Conservation (phyloP, 2,113 vertebrate genomes). For the Pluvialis apricaria region DNA sequence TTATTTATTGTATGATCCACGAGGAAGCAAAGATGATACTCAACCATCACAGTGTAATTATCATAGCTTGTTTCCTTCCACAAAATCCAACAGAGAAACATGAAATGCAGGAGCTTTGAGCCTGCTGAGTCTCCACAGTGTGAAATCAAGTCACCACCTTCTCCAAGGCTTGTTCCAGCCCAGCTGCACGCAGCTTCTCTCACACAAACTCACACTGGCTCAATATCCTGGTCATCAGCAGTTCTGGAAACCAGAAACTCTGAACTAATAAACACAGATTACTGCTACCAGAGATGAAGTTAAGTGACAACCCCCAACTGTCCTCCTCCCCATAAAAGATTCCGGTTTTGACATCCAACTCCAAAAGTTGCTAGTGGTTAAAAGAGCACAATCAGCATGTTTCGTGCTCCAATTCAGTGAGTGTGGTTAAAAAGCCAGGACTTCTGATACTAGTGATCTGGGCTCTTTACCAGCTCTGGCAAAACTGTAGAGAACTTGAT, state of each 20-base stretch:
- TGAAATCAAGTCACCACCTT: not conserved
- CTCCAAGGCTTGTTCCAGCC: not conserved
- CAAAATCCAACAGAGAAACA: not conserved
- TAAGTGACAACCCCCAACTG: not conserved
- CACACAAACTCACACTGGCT: not conserved
- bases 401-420: not conserved
- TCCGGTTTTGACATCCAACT: rapidly evolving
- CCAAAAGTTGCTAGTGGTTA: not conserved
- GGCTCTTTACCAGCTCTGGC: constrained; percentile 29
- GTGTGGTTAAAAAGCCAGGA: not conserved
- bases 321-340: not conserved
- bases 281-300: not conserved
- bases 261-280: not conserved
- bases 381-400: not conserved
- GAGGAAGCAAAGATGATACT: not conserved
- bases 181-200: not conserved
- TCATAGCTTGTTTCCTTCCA: not conserved
- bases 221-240: not conserved
- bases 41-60: not conserved
- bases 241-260: not conserved
- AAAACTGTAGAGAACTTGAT: not conserved
- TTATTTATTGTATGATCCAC: not conserved
- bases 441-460: not conserved
- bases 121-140: not conserved
- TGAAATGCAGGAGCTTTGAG: not conserved